Base-by-base conservation (phyloP, 2,888 invertebrate genomes). In the Microctonus brassicae region DNA sequence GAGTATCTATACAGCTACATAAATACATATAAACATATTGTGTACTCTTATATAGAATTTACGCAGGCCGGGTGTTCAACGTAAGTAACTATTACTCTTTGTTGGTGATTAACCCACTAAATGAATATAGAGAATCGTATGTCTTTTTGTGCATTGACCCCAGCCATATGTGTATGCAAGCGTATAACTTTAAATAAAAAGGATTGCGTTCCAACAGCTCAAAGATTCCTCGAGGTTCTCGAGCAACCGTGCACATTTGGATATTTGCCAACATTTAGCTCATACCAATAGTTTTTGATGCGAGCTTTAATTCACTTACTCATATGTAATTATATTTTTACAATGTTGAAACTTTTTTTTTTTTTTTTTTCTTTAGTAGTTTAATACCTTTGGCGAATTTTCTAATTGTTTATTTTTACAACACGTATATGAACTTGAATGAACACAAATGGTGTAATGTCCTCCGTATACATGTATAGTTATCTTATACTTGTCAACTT, bases 41-140 rank as follows among this genome's bases (percentile, higher is more conserved):
- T n/a, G n/a, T n/a, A n/a, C 29, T 29, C 11, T 57, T 29, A 26
- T 53, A 22, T 57, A 29, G 26, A 57, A 57, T 57, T 57, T 57
- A 29, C 63, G 52, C 39, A 10, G 6, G 24, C 47, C 52, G 13
- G 52, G 13, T 69, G 72, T 58, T 42, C 57, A 42, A 70, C 62
- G 72, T 61, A 53, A 70, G 17, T 39, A 60, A 58, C 47, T 68
- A 39, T 57, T 57, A 60, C 60, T 58, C 60, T 58, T 47, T 17
- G 39, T 22, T 74, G 76, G 75, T 77, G 79, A 83, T 82, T 81
- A 83, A 80, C 79, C 78, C 76, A 81, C 78, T 81, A 82, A 83
- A 78, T 70, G 13, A 3, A 76, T 77, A 71, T 72, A 77, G 78
- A 75, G 81, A 79, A 78, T 75, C 76, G 78, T 78, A 76, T 79